phyloP scores from a whole-genome alignment of 2,888 invertebrate genomes.

The Cecidostiba fungosa region DNA sequence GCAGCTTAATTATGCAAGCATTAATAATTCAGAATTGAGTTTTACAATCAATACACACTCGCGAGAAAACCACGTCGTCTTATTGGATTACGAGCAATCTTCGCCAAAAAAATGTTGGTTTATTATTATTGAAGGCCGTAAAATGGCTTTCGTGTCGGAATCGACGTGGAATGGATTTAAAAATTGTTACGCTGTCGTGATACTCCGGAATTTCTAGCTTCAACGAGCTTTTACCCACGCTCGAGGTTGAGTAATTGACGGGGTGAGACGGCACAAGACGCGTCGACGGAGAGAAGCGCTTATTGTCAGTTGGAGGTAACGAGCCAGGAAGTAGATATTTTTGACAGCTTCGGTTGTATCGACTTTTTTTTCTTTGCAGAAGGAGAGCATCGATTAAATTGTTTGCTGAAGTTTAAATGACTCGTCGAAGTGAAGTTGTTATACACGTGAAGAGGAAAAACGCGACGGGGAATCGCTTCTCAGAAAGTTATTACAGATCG shows the following conservation, averaged over 20 bases:
- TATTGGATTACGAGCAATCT: neutral
- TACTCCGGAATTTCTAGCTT: neutral
- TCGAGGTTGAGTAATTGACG: neutral
- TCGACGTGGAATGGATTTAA: neutral
- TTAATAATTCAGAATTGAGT: too few relatives aligned
- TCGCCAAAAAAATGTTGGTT: neutral
- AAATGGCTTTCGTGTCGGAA: slow-evolving; percentile 36
- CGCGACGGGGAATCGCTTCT: neutral
- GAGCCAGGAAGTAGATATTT: neutral
- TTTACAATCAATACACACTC: too few relatives aligned
- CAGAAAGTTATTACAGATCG: neutral
- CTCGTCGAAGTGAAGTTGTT: neutral
- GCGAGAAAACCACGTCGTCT: neutral
- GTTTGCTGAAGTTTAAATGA: neutral
- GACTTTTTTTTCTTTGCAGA: neutral
- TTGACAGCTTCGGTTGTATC: neutral
- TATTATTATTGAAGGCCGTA: too few relatives aligned
- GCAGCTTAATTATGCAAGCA: too few relatives aligned
- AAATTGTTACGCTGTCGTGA: slow-evolving; percentile 3
- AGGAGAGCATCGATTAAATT: neutral
- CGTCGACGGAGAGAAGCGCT: neutral
- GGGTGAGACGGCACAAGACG: neutral
- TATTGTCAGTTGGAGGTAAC: neutral
- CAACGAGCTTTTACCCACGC: neutral
- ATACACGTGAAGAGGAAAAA: neutral